Conservation (phyloP, 2,113 vertebrate species). For the western clawed frog (Xenopus tropicalis) region UCB_Xtro_10.0 CM004445.2:173001-173500, state of each 20-base stretch:
- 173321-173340: slow-evolving; percentile 93
- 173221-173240: slow-evolving; percentile 28
- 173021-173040: no score
- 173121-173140: slow-evolving; percentile 81
- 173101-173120: slow-evolving; percentile 92
- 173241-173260: slow-evolving; percentile 90
- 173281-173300: slow-evolving; percentile 85
- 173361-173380: slow-evolving; percentile 73
- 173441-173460: no score
- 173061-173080: slow-evolving; percentile 77
- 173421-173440: no score
- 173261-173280: slow-evolving; percentile 89
- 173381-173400: background rate
- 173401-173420: no score
- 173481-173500: no score
- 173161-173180: slow-evolving; percentile 70
- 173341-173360: slow-evolving; percentile 95
- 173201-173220: no score
- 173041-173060: no score
- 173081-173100: slow-evolving; percentile 98
- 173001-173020: no score
- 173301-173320: slow-evolving; percentile 91
- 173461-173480: no score
- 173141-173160: slow-evolving; percentile 91
- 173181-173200: background rate